Evolutionary conservation across 2,797 vertebrate genomes (phyloP).

Genomic region (Eulemur rubriventer): DNA sequence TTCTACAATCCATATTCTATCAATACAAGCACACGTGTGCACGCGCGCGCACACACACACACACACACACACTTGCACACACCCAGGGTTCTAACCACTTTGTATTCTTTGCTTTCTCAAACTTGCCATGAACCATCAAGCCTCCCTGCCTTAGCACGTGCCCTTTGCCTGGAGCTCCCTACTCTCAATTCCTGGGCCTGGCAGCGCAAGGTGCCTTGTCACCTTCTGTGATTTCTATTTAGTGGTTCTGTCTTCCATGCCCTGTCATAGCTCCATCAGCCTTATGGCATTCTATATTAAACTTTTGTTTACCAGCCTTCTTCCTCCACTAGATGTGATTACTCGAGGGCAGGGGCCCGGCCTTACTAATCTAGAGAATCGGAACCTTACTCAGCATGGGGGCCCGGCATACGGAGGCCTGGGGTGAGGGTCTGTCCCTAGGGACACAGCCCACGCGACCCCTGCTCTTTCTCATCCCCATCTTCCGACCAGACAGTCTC

Average conservation of each 20-base stretch:
- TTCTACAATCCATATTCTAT: neutral
- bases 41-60: fast-evolving
- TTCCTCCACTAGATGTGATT: neutral
- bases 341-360: neutral
- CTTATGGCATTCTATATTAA: neutral
- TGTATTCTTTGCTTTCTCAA: neutral
- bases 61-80: neutral
- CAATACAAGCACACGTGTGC: too few relatives aligned
- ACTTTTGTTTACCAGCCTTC: neutral
- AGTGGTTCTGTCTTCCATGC: neutral
- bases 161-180: neutral
- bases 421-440: neutral
- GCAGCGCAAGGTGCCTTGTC: neutral
- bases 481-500: neutral
- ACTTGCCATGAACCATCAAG: neutral
- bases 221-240: neutral
- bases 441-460: fast-evolving
- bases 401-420: too few relatives aligned
- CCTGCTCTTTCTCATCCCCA: neutral
- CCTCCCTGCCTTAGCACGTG: neutral
- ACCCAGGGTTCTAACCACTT: neutral
- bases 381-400: neutral
- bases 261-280: too few relatives aligned
- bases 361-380: neutral
- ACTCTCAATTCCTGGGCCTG: neutral